Percentiles rank a stretch among this genome's conserved stretches.
Evolutionary conservation across 1,140 invertebrate genomes (phyloP).

Genomic region (Bombus terrestris): DNA sequence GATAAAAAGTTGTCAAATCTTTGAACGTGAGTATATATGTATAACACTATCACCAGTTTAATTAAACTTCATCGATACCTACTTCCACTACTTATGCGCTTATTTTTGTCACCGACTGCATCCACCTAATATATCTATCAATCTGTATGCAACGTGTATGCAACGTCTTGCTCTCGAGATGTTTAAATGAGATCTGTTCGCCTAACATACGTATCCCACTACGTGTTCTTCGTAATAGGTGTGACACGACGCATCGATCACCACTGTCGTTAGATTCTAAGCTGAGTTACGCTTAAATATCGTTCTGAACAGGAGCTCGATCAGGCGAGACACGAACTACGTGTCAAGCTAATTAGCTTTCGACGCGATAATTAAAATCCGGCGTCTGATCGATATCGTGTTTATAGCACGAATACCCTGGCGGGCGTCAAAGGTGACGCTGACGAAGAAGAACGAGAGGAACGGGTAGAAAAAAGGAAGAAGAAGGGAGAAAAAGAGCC

Average conservation of each 20-base stretch:
- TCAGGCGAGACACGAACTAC: slow-evolving; percentile 18
- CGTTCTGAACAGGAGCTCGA: slow-evolving; percentile 16
- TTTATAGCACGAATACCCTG: slow-evolving; percentile 44
- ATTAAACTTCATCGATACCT: too few relatives aligned
- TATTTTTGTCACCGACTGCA: too few relatives aligned
- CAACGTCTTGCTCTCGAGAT: background rate
- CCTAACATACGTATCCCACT: background rate
- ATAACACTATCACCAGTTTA: too few relatives aligned
- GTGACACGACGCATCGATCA: background rate
- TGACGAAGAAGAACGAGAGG: slow-evolving; percentile 49
- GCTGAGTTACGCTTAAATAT: background rate
- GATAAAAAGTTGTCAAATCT: too few relatives aligned
- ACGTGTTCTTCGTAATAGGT: background rate
- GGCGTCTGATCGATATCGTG: slow-evolving; percentile 47
- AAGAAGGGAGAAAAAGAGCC: slow-evolving; percentile 15
- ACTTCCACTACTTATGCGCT: too few relatives aligned
- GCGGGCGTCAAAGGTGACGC: slow-evolving; percentile 47
- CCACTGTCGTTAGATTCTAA: background rate
- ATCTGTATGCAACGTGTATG: too few relatives aligned
- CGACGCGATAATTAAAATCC: slow-evolving; percentile 55
- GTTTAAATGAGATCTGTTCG: background rate
- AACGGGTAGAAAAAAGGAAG: slow-evolving; percentile 25
- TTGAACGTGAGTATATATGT: too few relatives aligned
- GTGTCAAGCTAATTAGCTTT: slow-evolving; percentile 44
- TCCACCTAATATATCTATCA: too few relatives aligned